phyloP scores from a whole-genome alignment of 2,888 invertebrate genomes.

The Petrolisthes cinctipes region DNA sequence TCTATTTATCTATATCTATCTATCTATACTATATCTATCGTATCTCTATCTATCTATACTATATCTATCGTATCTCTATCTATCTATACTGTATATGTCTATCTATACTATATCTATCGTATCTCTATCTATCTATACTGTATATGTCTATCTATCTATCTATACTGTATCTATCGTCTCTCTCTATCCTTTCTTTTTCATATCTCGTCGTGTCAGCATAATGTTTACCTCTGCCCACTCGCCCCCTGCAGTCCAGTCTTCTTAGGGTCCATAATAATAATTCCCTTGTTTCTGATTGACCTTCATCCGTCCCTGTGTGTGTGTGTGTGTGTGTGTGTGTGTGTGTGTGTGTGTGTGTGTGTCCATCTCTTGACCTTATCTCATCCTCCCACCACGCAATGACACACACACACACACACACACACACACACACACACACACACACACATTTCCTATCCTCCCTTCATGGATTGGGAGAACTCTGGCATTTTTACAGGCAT shows the following conservation, averaged over 20 bases:
- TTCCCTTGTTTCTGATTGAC: not conserved
- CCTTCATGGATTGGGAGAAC: no score
- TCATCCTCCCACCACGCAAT: not conserved
- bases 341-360: slow-evolving; percentile 10
- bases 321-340: slow-evolving; percentile 13
- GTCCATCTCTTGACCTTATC: not conserved
- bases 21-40: slow-evolving; percentile 16
- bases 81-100: not conserved
- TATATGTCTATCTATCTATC: not conserved
- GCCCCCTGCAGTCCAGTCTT: not conserved
- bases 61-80: not conserved
- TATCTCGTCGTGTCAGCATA: not conserved
- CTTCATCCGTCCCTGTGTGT: not conserved
- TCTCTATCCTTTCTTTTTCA: not conserved
- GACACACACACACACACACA: no score
- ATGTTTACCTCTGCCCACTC: not conserved
- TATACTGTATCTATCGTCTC: not conserved
- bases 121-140: not conserved
- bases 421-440: no score
- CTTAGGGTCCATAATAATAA: no score
- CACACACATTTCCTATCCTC: no score
- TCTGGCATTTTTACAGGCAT: no score
- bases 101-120: not conserved
- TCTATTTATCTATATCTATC: not conserved
- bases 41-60: not conserved